Evolutionary conservation across 2,888 invertebrate species (phyloP), one percentile per base, ranked within the genome.

Genomic region (Sycophila texana): DNA sequence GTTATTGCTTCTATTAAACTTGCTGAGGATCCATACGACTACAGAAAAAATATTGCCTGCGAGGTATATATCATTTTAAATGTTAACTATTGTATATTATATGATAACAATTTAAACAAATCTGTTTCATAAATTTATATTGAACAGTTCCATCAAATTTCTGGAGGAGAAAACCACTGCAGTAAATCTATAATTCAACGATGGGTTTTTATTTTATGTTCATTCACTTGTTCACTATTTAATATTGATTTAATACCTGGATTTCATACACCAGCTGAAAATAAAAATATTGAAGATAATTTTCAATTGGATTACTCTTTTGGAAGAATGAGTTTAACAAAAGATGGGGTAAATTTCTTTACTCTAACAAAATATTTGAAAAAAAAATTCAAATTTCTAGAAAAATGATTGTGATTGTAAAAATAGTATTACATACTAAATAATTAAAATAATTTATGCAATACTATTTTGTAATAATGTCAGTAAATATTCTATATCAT

Each of bases 131-230:
- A 61, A 22, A 68, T 70, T 70, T 7, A 5, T 39, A 39, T 39
- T 39, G 4, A 39, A 10, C 55, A 66, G 74, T 67, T 58, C 51
- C 26, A 67, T 67, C 26, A 57, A 26, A 30, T 71, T 67, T n/a
- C 47, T 51, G 82, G 70, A 16, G 74, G 58, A 65, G 39, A 55
- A 5, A 61, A 65, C 16, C 65, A 65, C 18, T 91, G 91, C 66
- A 90, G 90, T 61, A 82, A 85, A 63, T 86, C 89, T 0, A 60
- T 85, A 3, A 87, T 90, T 0, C 85, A 86, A 70, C 86, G 89
- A 55, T 91, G 90, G 90, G 86, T 85, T 1, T 90, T 83, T 70
- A 85, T 89, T 26, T 89, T 92, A 14, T 90, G 88, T 20, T 88
- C 89, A 60, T 83, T 83, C 22, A 86, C 86, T 70, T 90, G 88